Conservation (phyloP, 1,140 invertebrate species). For the Conus betulinus region DNA sequence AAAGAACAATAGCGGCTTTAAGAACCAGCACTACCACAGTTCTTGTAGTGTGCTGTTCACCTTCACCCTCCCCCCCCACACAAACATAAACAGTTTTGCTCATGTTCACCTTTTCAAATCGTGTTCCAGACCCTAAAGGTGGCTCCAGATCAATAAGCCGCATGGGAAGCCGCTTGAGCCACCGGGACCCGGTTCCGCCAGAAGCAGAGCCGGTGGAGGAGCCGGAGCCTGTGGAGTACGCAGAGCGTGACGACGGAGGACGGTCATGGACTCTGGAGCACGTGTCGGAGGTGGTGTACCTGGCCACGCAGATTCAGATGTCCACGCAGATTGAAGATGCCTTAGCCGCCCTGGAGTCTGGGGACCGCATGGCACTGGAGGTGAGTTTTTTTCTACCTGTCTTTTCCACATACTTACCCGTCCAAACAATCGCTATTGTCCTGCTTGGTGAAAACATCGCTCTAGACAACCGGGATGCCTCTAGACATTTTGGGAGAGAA, state of each 20-base stretch:
- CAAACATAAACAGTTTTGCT: no score
- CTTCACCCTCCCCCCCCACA: no score
- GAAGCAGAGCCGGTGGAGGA: not conserved
- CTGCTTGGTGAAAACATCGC: no score
- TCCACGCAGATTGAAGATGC: conserved; percentile 62
- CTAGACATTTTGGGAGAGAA: no score
- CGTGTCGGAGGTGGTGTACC: conserved; percentile 69
- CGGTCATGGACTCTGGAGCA: conserved; percentile 72
- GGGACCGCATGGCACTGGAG: conserved; percentile 55
- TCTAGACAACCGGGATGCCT: not conserved
- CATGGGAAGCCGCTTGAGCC: conserved; percentile 45
- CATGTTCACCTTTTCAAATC: no score
- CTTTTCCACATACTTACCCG: no score
- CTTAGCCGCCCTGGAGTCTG: conserved; percentile 57
- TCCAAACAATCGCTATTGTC: no score
- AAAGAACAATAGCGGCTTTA: no score
- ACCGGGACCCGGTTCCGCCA: conserved; percentile 34
- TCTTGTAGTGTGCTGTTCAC: no score
- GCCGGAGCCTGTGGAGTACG: conserved; percentile 6
- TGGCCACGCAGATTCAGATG: conserved; percentile 69
- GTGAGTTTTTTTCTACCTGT: not conserved
- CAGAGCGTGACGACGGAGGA: conserved; percentile 40
- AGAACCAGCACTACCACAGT: no score
- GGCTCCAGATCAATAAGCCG: conserved; percentile 34
- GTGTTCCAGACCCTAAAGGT: not conserved